Percentiles rank a stretch among this genome's conserved stretches.
Evolutionary conservation across 2,888 invertebrate species (phyloP).

Genomic region (Elgonia sp.): DNA sequence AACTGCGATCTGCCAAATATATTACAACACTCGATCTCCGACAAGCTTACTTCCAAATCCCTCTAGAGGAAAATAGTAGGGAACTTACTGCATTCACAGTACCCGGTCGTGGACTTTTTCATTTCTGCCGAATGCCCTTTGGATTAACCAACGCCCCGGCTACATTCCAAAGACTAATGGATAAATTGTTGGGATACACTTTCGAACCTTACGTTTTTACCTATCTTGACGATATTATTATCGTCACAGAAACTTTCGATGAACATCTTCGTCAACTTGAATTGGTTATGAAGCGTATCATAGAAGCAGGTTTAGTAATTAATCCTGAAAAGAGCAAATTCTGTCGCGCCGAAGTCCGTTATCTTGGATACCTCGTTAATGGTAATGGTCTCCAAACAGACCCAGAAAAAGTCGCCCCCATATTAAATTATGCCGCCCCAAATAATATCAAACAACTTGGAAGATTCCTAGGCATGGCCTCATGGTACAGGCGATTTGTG

Average conservation of each 20-base stretch:
- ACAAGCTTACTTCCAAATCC: not conserved
- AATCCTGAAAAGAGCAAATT: too few species aligned
- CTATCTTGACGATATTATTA: slow-evolving; percentile 8
- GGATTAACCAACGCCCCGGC: not conserved
- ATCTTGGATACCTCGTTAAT: too few species aligned
- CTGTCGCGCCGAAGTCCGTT: too few species aligned
- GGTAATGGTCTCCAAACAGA: too few species aligned
- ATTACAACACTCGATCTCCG: not conserved
- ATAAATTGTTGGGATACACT: not conserved
- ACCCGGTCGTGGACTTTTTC: not conserved
- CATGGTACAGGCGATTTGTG: too few species aligned
- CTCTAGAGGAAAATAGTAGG: not conserved
- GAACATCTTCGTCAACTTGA: not conserved
- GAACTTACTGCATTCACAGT: slow-evolving; percentile 2
- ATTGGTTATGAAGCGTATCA: too few species aligned
- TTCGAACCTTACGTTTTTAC: slow-evolving; percentile 7
- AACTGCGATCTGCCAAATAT: not conserved
- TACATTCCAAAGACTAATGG: not conserved
- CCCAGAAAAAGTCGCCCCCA: too few species aligned
- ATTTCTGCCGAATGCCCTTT: not conserved
- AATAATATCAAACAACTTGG: too few species aligned
- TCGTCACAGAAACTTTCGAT: not conserved
- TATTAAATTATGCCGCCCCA: too few species aligned
- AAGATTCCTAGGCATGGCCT: too few species aligned
- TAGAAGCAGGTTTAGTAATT: too few species aligned